Percentiles rank a stretch among this genome's conserved stretches.
These are phyloP conservation scores for Nesogale talazaci DNA, from an alignment of 2,113 vertebrate species.

Conservation along the genomic window DNA sequence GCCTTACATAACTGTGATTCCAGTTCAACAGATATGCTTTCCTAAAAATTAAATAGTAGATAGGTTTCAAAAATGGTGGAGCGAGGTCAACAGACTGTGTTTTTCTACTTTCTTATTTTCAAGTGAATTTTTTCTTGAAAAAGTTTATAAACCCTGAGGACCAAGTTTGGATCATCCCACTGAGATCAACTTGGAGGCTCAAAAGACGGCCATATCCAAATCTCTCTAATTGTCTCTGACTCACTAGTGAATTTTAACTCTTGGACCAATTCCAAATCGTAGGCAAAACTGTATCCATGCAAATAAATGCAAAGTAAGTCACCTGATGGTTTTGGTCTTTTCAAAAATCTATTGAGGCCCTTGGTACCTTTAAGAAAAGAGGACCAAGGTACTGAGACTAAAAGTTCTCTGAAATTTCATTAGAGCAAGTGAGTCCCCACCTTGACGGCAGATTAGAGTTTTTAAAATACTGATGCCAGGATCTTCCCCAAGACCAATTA, in stretches of 20 bases:
- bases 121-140: neutral
- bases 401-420: slow-evolving; percentile 26
- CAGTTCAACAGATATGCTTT: slow-evolving; percentile 2
- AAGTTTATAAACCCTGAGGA: neutral
- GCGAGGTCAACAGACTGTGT: neutral
- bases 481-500: neutral
- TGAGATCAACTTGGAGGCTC: neutral
- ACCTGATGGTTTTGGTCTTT: slow-evolving; percentile 32
- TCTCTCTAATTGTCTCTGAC: neutral
- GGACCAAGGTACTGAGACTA: neutral
- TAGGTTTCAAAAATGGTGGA: slow-evolving; percentile 36
- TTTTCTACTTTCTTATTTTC: slow-evolving; percentile 7
- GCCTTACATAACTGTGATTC: neutral
- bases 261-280: neutral
- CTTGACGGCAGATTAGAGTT: neutral
- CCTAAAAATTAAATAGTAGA: slow-evolving; percentile 27
- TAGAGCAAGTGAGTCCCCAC: neutral
- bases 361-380: slow-evolving; percentile 45
- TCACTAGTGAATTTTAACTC: too few species aligned
- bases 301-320: neutral
- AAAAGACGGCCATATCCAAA: neutral
- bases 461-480: neutral
- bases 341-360: neutral
- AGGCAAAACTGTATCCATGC: neutral
- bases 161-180: neutral